Evolutionary conservation across 2,797 vertebrate species (phyloP).

Genomic region (Vireo griseus): DNA sequence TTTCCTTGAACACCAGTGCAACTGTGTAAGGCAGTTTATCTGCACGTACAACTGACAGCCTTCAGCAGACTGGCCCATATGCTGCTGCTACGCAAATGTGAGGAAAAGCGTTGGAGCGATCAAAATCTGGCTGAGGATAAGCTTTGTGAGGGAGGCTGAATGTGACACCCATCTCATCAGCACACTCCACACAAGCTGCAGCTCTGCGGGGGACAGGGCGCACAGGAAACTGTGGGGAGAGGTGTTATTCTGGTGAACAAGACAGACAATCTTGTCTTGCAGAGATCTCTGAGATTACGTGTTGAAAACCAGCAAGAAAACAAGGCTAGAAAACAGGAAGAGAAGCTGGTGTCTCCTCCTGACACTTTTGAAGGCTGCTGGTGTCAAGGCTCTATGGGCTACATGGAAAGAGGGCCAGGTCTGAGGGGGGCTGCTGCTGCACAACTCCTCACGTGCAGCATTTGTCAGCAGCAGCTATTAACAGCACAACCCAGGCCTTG

Average conservation of each 20-base stretch:
- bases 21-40: not conserved
- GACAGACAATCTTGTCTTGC: not conserved
- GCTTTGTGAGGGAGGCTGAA: not conserved
- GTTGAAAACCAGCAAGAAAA: not conserved
- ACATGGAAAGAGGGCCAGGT: not conserved
- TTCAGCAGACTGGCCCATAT: not conserved
- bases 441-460: not conserved
- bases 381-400: not conserved
- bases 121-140: not conserved
- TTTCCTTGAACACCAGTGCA: not conserved
- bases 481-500: not conserved
- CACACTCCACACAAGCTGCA: not conserved
- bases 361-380: not conserved
- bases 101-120: not conserved
- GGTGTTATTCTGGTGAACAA: not conserved
- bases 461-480: not conserved
- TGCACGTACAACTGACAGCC: not conserved
- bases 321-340: not conserved
- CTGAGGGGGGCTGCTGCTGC: not conserved
- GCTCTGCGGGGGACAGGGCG: not conserved
- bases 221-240: not conserved
- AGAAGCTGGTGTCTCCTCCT: not conserved
- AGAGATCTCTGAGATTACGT: not conserved
- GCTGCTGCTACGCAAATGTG: not conserved
- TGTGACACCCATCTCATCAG: not conserved